Conservation (phyloP, 2,113 vertebrate genomes). For the Camarhynchus parvulus region DNA sequence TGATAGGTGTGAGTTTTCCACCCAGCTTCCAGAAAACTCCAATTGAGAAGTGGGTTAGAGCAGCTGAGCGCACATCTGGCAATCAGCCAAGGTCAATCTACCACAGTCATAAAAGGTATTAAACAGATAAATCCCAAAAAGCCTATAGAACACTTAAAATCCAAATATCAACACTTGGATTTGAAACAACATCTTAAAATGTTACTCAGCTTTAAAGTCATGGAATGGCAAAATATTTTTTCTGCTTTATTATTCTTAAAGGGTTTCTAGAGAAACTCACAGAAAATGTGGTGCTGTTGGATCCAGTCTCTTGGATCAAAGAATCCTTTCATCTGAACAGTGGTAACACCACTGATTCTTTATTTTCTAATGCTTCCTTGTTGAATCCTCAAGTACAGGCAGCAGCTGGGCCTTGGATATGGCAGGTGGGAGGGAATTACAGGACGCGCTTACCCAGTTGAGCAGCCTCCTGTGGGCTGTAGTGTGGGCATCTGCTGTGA, state of each 20-base stretch:
- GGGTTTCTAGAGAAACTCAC: not conserved
- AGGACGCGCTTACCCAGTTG: accelerated
- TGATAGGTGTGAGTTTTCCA: not conserved
- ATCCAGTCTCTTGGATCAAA: not conserved
- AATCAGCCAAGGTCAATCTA: not conserved
- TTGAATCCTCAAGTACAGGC: not conserved
- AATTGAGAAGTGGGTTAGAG: not conserved
- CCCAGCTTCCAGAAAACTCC: not conserved
- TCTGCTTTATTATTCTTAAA: not conserved
- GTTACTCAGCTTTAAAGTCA: not conserved
- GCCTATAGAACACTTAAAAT: not conserved
- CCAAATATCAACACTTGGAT: not conserved
- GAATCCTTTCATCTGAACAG: not conserved
- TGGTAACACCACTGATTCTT: not conserved
- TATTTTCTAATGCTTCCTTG: not conserved
- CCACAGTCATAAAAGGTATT: not conserved
- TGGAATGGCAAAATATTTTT: not conserved
- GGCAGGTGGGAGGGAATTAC: not conserved
- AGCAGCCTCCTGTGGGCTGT: not conserved
- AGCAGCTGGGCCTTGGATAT: accelerated
- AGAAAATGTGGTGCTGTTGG: not conserved
- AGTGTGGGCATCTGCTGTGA: not conserved
- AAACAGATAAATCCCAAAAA: not conserved
- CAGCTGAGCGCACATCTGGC: not conserved
- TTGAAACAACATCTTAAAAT: not conserved